These are phyloP conservation scores for Diprion similis DNA, from an alignment of 1,140 invertebrate species.

Conservation along the genomic window DNA sequence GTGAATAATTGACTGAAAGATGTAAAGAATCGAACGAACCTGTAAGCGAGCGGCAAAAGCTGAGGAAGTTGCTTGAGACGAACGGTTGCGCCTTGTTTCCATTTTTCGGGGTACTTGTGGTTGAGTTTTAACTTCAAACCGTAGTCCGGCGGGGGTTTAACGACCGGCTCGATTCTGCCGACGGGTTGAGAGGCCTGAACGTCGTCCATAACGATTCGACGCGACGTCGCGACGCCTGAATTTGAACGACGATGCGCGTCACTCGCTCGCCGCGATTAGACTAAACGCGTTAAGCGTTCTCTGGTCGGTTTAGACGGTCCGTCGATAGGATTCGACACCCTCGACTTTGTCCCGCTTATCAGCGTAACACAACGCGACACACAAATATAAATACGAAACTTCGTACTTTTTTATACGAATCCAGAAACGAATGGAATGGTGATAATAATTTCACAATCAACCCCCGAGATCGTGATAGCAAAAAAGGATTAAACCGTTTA, in stretches of 20 bases:
- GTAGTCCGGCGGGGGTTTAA: constrained; percentile 58
- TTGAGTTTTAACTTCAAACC: constrained; percentile 77
- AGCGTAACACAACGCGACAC: too few relatives aligned
- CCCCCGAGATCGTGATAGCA: too few relatives aligned
- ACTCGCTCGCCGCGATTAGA: neutral
- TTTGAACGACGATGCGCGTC: neutral
- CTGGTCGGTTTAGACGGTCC: too few relatives aligned
- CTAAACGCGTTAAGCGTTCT: neutral
- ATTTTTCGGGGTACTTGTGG: constrained; percentile 77
- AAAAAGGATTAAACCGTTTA: too few relatives aligned
- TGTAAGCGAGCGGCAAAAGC: constrained; percentile 64
- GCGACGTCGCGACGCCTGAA: neutral
- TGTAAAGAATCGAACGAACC: constrained; percentile 22
- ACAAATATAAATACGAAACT: too few relatives aligned
- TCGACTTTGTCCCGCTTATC: too few relatives aligned
- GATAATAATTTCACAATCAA: too few relatives aligned
- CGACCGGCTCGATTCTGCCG: neutral
- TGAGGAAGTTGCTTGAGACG: constrained; percentile 70
- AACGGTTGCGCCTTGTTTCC: constrained; percentile 72
- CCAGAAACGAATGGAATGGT: too few relatives aligned
- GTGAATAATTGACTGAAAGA: too few relatives aligned
- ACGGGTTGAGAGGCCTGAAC: neutral
- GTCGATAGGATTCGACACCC: too few relatives aligned
- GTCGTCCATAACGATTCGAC: constrained; percentile 1
- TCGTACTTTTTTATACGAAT: too few relatives aligned